Base-by-base conservation (phyloP, 2,888 invertebrate species). In the Andrena flavipes region DNA sequence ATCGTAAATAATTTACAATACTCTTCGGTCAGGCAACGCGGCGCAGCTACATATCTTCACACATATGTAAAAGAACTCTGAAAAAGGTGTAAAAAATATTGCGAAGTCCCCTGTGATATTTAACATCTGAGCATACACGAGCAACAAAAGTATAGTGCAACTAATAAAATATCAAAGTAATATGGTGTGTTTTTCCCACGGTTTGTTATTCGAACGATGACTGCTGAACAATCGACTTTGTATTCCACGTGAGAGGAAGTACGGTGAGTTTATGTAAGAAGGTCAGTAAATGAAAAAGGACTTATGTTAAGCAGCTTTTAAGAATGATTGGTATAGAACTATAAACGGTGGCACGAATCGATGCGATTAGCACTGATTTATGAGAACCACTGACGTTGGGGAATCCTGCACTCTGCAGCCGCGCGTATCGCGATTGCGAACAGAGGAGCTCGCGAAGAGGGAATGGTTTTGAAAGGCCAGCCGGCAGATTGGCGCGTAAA, bases 31-130 rank as follows among this genome's bases (percentile, higher is more conserved):
- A 0, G 23, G 16, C 35, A 54, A 51, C 49, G 60, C 8, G 16
- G 60, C 30, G 20, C 29, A 23, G 0, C 29, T 30, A 23, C 33
- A 13, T 42, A 35, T 35, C 0, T 35, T 10, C 35, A 10, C 2
- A 23, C 13, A 54, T 72, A 13, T 13, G 42, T 42, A 5, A 63
- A 71, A 76, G 67, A 83, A 79, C 83, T 87, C 83, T 16, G 1
- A 83, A 16, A 29, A 42, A 56, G 51, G 26, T n/a, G 30, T 42
- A 35, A 56, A 51, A 68, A 62, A 62, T 64, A 62, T 64, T 35
- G 48, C 29, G 42, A 60, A 29, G 6, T 30, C 60, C 59, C 33
- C 42, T 26, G 29, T 65, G 86, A 86, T 86, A 82, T 82, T 84
- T 71, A 75, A 70, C 49, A 64, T 42, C 20, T 48, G 51, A 69